Evolutionary conservation across 2,797 vertebrate species (phyloP).

Genomic region (Babyrousa celebensis): DNA sequence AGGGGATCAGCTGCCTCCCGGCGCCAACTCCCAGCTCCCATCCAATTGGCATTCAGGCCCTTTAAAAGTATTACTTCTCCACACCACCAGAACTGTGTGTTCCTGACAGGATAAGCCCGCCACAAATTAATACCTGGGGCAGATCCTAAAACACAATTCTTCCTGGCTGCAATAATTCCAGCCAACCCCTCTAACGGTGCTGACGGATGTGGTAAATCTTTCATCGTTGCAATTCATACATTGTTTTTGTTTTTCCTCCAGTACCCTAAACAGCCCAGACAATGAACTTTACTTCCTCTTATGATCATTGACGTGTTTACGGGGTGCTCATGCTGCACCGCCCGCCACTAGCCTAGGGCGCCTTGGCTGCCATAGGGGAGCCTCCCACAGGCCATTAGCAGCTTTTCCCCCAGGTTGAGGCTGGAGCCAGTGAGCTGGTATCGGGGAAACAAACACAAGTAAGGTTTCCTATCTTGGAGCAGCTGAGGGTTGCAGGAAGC

Average conservation of each 20-base stretch:
- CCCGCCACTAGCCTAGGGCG: background rate
- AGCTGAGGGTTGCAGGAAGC: background rate
- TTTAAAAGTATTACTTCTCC: constrained; percentile 63
- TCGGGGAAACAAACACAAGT: background rate
- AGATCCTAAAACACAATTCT: constrained; percentile 75
- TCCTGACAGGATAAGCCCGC: constrained; percentile 75
- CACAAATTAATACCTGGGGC: constrained; percentile 79
- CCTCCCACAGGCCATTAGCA: rapidly evolving
- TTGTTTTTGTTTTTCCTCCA: constrained; percentile 41
- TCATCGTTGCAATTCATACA: background rate
- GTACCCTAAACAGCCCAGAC: constrained; percentile 57
- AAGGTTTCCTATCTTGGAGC: background rate
- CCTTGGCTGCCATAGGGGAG: rapidly evolving
- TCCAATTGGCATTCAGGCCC: background rate
- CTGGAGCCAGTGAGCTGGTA: rapidly evolving
- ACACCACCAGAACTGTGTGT: background rate
- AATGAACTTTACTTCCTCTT: constrained; percentile 81
- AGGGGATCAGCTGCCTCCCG: constrained; percentile 59
- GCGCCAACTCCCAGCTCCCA: constrained; percentile 45
- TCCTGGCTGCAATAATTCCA: constrained; percentile 72
- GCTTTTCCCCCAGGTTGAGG: rapidly evolving
- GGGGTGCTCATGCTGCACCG: background rate
- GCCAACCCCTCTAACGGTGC: constrained; percentile 34
- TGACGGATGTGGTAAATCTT: constrained; percentile 80
- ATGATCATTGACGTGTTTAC: constrained; percentile 53